Evolutionary conservation across 2,113 vertebrate genomes (phyloP).

Genomic region (Picathartes gymnocephalus): DNA sequence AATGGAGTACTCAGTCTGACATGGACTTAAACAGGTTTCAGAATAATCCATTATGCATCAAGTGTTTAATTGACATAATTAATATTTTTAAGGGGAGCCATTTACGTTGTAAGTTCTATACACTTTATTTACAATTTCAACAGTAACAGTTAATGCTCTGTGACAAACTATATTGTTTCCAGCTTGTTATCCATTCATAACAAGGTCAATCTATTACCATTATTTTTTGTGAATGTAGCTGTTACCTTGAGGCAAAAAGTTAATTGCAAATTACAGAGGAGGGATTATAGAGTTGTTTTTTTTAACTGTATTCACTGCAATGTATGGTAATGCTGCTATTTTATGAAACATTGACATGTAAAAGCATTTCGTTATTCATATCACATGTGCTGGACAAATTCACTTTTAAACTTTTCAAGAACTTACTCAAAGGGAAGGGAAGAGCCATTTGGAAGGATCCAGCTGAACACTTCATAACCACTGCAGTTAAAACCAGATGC

Average conservation of each 20-base stretch:
- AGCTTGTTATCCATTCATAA: conserved; percentile 72
- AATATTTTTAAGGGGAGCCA: conserved; percentile 67
- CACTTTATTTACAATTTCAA: conserved; percentile 65
- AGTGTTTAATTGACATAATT: conserved; percentile 67
- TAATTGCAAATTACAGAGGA: conserved; percentile 70
- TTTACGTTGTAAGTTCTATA: conserved; percentile 39
- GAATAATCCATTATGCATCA: conserved; percentile 58
- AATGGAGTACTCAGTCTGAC: neutral
- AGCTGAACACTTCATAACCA: neutral
- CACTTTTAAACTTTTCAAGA: conserved; percentile 35
- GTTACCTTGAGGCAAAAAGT: conserved; percentile 72
- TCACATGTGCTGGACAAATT: neutral
- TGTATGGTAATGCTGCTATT: conserved; percentile 5
- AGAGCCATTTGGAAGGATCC: neutral
- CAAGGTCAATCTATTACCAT: conserved; percentile 71
- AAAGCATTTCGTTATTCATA: neutral
- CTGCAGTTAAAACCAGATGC: neutral
- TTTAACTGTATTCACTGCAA: conserved; percentile 21
- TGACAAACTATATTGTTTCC: conserved; percentile 72
- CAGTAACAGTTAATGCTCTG: conserved; percentile 69
- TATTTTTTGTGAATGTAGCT: conserved; percentile 69
- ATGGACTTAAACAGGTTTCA: conserved; percentile 28
- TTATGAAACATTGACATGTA: conserved; percentile 18
- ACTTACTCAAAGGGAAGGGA: neutral
- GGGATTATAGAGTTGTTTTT: conserved; percentile 1